Conservation (phyloP, 2,888 invertebrate species). For the Hylaea fasciaria region DNA sequence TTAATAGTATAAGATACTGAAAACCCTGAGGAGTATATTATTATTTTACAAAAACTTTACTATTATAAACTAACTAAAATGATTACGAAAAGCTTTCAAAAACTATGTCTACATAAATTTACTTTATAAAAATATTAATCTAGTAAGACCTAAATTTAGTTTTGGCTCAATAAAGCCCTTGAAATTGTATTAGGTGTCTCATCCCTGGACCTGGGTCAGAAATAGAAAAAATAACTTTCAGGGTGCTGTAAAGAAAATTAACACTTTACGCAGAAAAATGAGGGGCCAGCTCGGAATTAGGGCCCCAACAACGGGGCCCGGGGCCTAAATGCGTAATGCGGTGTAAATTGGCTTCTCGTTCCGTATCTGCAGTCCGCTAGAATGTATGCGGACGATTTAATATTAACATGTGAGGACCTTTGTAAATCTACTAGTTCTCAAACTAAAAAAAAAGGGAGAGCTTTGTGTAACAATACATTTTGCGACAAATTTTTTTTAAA, state of each 20-base stretch:
- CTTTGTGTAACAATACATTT: no score
- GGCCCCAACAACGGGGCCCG: slow-evolving; percentile 24
- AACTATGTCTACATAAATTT: no score
- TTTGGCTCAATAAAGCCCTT: slow-evolving; percentile 25
- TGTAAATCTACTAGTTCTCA: not conserved
- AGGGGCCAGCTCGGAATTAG: slow-evolving; percentile 29
- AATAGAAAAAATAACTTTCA: slow-evolving; percentile 29
- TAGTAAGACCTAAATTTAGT: slow-evolving; percentile 23
- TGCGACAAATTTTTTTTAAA: no score
- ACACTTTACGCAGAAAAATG: slow-evolving; percentile 35
- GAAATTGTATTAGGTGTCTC: slow-evolving; percentile 14
- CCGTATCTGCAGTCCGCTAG: slow-evolving; percentile 4
- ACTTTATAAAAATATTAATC: no score
- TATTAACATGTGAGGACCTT: slow-evolving; percentile 7
- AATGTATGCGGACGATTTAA: not conserved
- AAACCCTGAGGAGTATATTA: no score
- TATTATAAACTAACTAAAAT: not conserved
- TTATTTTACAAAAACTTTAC: no score
- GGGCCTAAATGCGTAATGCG: slow-evolving; percentile 33
- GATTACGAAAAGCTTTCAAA: slow-evolving; percentile 8
- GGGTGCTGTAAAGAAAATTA: slow-evolving; percentile 31
- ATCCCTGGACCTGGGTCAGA: slow-evolving; percentile 19
- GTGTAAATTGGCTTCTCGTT: slow-evolving; percentile 28
- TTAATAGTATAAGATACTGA: no score
- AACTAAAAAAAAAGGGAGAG: no score